Evolutionary conservation across 2,113 vertebrate species (phyloP).

Genomic region (Ophiodon elongatus): DNA sequence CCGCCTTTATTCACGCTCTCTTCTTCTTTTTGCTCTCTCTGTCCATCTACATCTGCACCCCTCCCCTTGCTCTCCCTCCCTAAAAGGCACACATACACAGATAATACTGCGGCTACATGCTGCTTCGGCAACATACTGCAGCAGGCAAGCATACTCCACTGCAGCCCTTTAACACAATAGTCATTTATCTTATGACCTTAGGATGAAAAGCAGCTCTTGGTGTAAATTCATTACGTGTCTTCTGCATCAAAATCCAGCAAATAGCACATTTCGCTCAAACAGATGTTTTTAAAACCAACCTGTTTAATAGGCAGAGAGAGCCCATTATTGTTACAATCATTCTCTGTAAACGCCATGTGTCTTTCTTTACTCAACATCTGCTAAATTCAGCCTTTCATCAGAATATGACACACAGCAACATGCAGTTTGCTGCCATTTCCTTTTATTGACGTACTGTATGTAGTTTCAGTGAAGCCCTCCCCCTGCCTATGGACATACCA

Average conservation of each 20-base stretch:
- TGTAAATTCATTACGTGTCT: conserved; percentile 24
- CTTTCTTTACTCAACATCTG: conserved; percentile 28
- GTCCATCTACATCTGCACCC: conserved; percentile 73
- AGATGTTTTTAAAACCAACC: conserved; percentile 19
- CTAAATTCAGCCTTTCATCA: conserved; percentile 32
- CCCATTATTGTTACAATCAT: not conserved
- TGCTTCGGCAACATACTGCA: conserved; percentile 79
- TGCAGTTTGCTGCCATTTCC: conserved; percentile 30
- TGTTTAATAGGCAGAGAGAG: conserved; percentile 19
- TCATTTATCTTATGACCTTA: conserved; percentile 70
- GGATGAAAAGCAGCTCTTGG: conserved; percentile 44
- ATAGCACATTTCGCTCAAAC: conserved; percentile 8
- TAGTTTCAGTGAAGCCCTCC: conserved; percentile 50
- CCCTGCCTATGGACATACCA: conserved; percentile 72
- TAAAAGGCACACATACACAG: conserved; percentile 75
- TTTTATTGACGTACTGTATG: conserved; percentile 48
- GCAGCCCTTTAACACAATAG: conserved; percentile 74
- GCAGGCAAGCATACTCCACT: conserved; percentile 66
- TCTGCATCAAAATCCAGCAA: conserved; percentile 18
- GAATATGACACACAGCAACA: conserved; percentile 35
- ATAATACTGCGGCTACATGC: conserved; percentile 76
- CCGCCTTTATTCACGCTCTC: conserved; percentile 52
- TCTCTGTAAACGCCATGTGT: conserved; percentile 9
- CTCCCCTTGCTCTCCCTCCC: conserved; percentile 54
- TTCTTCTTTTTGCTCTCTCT: conserved; percentile 58